Conservation (phyloP, 2,888 invertebrate species). For the Gisinianus flammeolus region DNA sequence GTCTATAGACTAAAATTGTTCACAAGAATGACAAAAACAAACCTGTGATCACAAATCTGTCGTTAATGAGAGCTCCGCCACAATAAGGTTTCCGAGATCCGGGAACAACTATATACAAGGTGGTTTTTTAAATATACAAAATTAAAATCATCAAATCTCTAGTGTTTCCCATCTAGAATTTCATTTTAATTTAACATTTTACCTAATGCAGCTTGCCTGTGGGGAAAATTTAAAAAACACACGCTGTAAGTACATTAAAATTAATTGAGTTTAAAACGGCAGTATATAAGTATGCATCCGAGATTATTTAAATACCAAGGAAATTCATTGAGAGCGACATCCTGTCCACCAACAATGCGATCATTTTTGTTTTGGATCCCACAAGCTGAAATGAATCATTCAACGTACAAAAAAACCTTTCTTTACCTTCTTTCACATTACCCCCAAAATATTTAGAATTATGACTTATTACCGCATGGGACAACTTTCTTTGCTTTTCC, state of each 20-base stretch:
- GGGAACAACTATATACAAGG: neutral
- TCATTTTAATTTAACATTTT: too few species aligned
- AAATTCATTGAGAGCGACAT: neutral
- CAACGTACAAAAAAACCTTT: neutral
- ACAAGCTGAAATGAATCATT: neutral
- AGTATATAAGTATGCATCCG: too few species aligned
- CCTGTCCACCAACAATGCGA: slow-evolving; percentile 26
- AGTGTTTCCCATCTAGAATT: too few species aligned
- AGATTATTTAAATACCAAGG: too few species aligned
- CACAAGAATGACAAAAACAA: neutral
- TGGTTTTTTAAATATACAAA: too few species aligned
- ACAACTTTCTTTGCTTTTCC: slow-evolving; percentile 23
- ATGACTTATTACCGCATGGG: slow-evolving; percentile 10
- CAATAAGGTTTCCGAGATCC: slow-evolving; percentile 31
- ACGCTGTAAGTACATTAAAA: too few species aligned
- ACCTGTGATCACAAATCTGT: slow-evolving; percentile 34
- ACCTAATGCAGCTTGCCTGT: too few species aligned
- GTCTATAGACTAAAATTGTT: too few species aligned
- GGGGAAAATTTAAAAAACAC: too few species aligned
- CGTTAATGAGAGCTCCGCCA: slow-evolving; percentile 31
- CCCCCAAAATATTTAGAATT: neutral
- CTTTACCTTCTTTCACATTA: neutral
- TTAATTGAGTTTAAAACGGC: too few species aligned
- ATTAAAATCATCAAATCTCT: too few species aligned
- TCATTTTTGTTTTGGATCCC: slow-evolving; percentile 16